These are phyloP conservation scores for Limanda limanda DNA, from an alignment of 2,113 vertebrate species.

Conservation along the genomic window DNA sequence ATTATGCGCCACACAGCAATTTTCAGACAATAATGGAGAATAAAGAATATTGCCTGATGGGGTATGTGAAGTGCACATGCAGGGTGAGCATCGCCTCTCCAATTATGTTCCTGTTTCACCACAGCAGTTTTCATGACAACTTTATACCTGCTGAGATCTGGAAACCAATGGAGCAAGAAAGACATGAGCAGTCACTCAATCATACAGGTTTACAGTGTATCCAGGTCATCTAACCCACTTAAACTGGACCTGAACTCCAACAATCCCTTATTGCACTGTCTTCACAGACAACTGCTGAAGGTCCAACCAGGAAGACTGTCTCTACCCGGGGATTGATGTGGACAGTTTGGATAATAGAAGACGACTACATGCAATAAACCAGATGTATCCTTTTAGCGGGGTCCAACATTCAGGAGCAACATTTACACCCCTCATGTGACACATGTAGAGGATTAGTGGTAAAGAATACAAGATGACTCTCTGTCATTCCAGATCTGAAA, in stretches of 20 bases:
- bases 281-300: not conserved
- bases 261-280: not conserved
- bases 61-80: too few relatives aligned
- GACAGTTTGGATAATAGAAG: not conserved
- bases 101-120: not conserved
- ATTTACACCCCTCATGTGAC: too few relatives aligned
- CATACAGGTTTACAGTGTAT: not conserved
- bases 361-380: too few relatives aligned
- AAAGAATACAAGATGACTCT: not conserved
- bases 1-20: too few relatives aligned
- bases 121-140: not conserved
- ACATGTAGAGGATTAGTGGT: not conserved
- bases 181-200: not conserved
- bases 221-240: not conserved
- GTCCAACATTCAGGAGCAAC: too few relatives aligned
- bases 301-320: too few relatives aligned
- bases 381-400: too few relatives aligned
- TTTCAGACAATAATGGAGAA: too few relatives aligned
- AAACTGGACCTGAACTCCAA: not conserved
- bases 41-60: too few relatives aligned
- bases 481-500: not conserved
- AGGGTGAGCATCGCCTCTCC: too few relatives aligned
- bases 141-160: not conserved
- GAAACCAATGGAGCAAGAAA: not conserved
- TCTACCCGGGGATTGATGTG: not conserved